These are phyloP conservation scores for Alloplasta piceator DNA, from an alignment of 2,888 invertebrate species.

Conservation along the genomic window DNA sequence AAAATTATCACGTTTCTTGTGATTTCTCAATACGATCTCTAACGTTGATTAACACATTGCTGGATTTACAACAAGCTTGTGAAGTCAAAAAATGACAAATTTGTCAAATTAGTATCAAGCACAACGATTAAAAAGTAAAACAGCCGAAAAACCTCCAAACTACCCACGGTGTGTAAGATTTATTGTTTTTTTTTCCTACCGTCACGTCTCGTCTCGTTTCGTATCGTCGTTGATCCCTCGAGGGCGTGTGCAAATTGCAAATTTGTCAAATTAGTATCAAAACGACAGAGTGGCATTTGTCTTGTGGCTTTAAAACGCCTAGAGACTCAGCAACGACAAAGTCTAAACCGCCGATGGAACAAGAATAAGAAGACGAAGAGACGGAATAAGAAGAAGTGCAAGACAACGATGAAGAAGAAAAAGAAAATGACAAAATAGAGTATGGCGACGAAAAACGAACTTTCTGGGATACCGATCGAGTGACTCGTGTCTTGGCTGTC, in stretches of 20 bases:
- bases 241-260: constrained; percentile 58
- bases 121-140: no score
- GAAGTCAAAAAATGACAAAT: no score
- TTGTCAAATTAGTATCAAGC: no score
- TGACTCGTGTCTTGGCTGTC: constrained; percentile 53
- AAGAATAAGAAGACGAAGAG: constrained; percentile 16
- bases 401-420: constrained; percentile 26
- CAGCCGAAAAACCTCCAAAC: no score
- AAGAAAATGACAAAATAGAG: constrained; percentile 24
- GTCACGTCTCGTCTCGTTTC: constrained; percentile 19
- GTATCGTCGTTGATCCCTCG: constrained; percentile 14
- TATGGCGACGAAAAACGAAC: constrained; percentile 9
- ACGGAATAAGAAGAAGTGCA: constrained; percentile 28
- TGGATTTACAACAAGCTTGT: no score
- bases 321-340: neutral
- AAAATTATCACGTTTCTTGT: no score
- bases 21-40: no score
- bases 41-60: no score
- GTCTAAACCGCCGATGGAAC: neutral
- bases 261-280: constrained; percentile 63
- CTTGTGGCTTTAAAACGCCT: constrained; percentile 34
- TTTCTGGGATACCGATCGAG: constrained; percentile 27
- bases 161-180: no score
- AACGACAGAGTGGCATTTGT: constrained; percentile 51
- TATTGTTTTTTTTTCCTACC: neutral